Evolutionary conservation across 1,140 invertebrate species (phyloP), one percentile per base, ranked within the genome.

Genomic region (Apis dorsata): DNA sequence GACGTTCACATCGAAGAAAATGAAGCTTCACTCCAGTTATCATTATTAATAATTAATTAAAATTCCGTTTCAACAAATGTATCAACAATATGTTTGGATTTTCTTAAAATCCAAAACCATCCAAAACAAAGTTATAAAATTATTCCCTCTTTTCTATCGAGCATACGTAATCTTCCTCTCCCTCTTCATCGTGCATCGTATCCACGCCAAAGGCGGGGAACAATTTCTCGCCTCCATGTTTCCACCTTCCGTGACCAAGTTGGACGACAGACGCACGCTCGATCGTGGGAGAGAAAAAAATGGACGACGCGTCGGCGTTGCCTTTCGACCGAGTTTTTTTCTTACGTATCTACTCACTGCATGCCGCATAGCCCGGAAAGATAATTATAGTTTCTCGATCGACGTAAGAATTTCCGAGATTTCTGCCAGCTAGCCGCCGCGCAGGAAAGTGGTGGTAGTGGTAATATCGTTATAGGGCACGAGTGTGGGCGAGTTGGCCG

Each of bases 361-460:
- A 90, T 90, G 85, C 88, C 87, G 60, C 87, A 87, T 90, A 90
- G 86, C 87, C 86, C 70, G 78, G 78, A 87, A 77, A 83, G 89
- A 89, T 90, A 91, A 91, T 91, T 91, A 91, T 90, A 91, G 90
- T 90, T 85, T 87, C 85, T 85, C 88, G 85, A 88, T 90, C 85
- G 83, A 86, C 83, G 81, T 85, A 84, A 84, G 85, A 88, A 84
- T 91, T 91, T 91, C 89, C 86, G 86, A 89, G 90, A 92, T 91
- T 89, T 90, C 87, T 76, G 85, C 78, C 74, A 65, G 69, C 66
- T 74, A 81, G 79, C 76, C 69, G 51, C 74, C 79, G 60, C 60
- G 79, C 9, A 66, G 68, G 15, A 65, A 83, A 79, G 85, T 75
- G 79, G 83, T 75, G 49, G 72, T 75, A 62, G 72, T 44, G 4